Percentiles rank a stretch among this genome's conserved stretches.
Conservation (phyloP, 2,797 vertebrate genomes). For the Ibycter americanus region DNA sequence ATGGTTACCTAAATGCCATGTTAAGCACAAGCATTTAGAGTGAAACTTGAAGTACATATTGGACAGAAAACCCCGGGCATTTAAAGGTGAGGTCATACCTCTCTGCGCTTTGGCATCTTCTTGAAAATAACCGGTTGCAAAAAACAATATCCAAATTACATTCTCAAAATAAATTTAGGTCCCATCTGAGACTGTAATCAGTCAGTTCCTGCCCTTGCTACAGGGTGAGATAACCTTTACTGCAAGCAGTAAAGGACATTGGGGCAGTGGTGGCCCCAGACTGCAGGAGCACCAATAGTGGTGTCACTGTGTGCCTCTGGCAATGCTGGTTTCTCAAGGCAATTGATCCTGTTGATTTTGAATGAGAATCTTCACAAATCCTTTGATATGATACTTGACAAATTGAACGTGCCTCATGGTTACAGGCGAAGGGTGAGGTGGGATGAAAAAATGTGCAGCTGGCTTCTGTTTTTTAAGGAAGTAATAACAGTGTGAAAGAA, state of each 20-base stretch:
- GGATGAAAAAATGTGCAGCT: neutral
- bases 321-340: constrained; percentile 5
- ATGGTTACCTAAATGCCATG: neutral
- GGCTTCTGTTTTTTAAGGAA: neutral
- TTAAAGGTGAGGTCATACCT: neutral
- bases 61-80: neutral
- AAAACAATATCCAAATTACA: neutral
- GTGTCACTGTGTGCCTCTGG: neutral
- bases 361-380: neutral
- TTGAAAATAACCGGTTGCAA: constrained; percentile 25
- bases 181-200: neutral
- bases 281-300: neutral
- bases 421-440: constrained; percentile 14
- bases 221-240: constrained; percentile 37
- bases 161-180: neutral
- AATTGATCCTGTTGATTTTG: neutral
- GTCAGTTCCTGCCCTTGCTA: neutral
- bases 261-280: neutral
- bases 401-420: neutral
- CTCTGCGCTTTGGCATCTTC: neutral
- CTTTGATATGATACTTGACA: constrained; percentile 2
- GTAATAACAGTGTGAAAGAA: neutral
- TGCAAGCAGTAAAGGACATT: neutral
- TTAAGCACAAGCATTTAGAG: neutral
- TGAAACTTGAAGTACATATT: neutral